Evolutionary conservation across 2,113 vertebrate species (phyloP), one percentile per base, ranked within the genome.

Genomic region (Lagopus leucura): DNA sequence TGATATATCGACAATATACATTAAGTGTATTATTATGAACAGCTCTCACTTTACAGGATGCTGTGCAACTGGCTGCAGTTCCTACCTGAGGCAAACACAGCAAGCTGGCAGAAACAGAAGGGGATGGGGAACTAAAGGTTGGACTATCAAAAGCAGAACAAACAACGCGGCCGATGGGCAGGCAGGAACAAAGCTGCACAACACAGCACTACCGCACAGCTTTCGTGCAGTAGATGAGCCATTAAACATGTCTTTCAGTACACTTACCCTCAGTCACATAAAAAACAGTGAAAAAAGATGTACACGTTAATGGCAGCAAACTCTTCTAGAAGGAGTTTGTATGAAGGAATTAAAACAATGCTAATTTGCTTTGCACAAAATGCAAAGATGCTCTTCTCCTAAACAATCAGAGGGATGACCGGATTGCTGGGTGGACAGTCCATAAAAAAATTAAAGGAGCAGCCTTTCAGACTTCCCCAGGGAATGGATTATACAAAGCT

Each of bases 401-500:
- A 52, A 42, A 32, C 60, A n/a, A 18, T 14, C 32, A 38, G 48
- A 36, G 42, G 65, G 43, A 54, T 18, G 25, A 43, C 64, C 2
- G 27, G 45, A 32, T 2, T 60, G 43, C 16, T 22, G 21, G 86
- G 19, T 8, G 40, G 76, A 7, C 27, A 28, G 2, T 10, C 36
- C 8, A 3, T 15, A 10, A 7, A 15, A 3, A 50, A 0, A 6
- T 1, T 2, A 91, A 76, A 40, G 40, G 42, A 71, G 24, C 42
- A 54, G 81, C 8, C 43, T 32, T 54, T 52, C 71, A 54, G 22
- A 30, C 43, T 20, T 18, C 92, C 58, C 69, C 13, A 36, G 71
- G 71, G 82, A 95, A 94, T 85, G 57, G 90, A 93, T 96, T 95
- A 81, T 38, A 81, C 55, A 52, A 57, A 70, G 86, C 66, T 92